Percentiles rank a stretch among this genome's conserved stretches.
These are phyloP conservation scores for Venusia cambrica DNA, from an alignment of 2,888 invertebrate genomes.

Conservation along the genomic window DNA sequence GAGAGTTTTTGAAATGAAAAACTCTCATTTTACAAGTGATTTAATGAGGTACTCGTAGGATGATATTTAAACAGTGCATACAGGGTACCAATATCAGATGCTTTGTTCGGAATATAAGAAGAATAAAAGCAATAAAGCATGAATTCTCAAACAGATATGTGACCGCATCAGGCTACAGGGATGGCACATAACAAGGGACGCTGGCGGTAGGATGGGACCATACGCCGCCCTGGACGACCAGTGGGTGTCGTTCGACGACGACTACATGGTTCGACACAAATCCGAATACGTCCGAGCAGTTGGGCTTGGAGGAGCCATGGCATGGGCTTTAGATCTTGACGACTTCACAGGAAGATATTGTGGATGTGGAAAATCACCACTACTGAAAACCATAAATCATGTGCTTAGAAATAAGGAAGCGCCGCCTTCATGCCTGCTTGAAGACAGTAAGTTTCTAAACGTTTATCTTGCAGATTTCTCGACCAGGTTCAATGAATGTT, in stretches of 20 bases:
- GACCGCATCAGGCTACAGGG: slow-evolving; percentile 86
- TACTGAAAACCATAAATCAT: slow-evolving; percentile 89
- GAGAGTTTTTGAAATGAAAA: too few species aligned
- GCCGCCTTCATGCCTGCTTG: slow-evolving; percentile 76
- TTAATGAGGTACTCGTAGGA: too few species aligned
- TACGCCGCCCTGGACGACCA: slow-evolving; percentile 92
- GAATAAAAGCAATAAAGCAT: too few species aligned
- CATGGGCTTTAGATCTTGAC: slow-evolving; percentile 94
- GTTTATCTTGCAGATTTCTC: too few species aligned
- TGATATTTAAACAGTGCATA: too few species aligned
- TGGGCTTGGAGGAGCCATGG: slow-evolving; percentile 92
- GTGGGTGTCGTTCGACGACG: slow-evolving; percentile 97
- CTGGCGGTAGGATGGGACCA: slow-evolving; percentile 91
- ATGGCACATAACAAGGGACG: slow-evolving; percentile 90
- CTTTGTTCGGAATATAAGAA: too few species aligned
- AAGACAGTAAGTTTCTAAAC: slow-evolving; percentile 57
- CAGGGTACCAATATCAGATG: too few species aligned
- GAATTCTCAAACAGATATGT: slow-evolving; percentile 83
- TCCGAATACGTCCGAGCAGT: slow-evolving; percentile 90
- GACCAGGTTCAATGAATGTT: too few species aligned
- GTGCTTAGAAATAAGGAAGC: slow-evolving; percentile 86
- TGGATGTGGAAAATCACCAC: slow-evolving; percentile 90
- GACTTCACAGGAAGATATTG: slow-evolving; percentile 90
- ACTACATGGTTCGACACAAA: slow-evolving; percentile 90
- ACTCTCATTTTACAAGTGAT: too few species aligned